Conservation (phyloP, 1,140 invertebrate genomes). For the Colletes latitarsis region DNA sequence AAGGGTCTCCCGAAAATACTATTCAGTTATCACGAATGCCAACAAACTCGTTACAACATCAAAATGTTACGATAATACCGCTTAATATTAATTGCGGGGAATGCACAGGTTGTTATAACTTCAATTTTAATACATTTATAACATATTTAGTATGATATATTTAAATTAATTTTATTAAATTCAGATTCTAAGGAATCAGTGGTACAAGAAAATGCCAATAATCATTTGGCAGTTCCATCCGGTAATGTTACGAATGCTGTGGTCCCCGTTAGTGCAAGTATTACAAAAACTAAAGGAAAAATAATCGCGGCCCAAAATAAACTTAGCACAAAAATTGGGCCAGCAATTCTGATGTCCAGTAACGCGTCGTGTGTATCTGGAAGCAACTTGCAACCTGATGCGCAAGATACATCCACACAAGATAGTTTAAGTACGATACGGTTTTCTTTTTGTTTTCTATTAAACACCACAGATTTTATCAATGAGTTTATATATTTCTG, state of each 20-base stretch:
- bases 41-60: slow-evolving; percentile 42
- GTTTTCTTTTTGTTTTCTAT: neutral
- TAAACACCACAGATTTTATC: slow-evolving; percentile 13
- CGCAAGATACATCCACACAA: slow-evolving; percentile 55
- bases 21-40: slow-evolving; percentile 37
- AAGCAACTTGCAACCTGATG: slow-evolving; percentile 58
- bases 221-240: slow-evolving; percentile 50
- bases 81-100: slow-evolving; percentile 38
- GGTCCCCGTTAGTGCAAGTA: slow-evolving; percentile 52
- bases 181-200: slow-evolving; percentile 28
- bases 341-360: slow-evolving; percentile 16
- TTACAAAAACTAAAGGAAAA: slow-evolving; percentile 56
- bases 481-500: neutral
- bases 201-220: slow-evolving; percentile 35
- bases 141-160: neutral
- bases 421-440: slow-evolving; percentile 63
- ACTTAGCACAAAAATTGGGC: slow-evolving; percentile 55
- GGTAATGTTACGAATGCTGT: slow-evolving; percentile 50
- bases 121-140: slow-evolving; percentile 17
- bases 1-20: slow-evolving; percentile 46
- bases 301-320: slow-evolving; percentile 40
- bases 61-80: slow-evolving; percentile 63
- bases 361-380: slow-evolving; percentile 6
- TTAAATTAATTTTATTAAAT: neutral
- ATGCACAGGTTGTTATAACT: slow-evolving; percentile 59